Percentiles rank a stretch among this genome's conserved stretches.
phyloP scores from a whole-genome alignment of 2,797 vertebrate species.

The Bradypodion ventrale region DNA sequence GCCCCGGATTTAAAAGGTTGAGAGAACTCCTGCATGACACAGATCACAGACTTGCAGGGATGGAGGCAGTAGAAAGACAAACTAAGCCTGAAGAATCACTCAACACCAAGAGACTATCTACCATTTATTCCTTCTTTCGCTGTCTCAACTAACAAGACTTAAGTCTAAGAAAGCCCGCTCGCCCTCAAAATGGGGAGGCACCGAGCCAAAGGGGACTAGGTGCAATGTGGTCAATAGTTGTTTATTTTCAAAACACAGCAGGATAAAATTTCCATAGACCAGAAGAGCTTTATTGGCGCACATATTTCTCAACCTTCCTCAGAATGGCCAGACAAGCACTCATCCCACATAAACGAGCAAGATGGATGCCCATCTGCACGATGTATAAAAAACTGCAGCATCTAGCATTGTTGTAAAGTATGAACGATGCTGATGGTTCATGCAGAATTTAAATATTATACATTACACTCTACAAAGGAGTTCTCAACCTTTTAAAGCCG shows the following conservation, averaged over 20 bases:
- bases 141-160: neutral
- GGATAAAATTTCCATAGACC: neutral
- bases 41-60: too few relatives aligned
- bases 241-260: neutral
- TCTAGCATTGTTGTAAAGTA: neutral
- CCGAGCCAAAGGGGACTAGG: too few relatives aligned
- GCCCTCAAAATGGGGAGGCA: too few relatives aligned
- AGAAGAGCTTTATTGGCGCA: too few relatives aligned
- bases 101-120: neutral
- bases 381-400: neutral
- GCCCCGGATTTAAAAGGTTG: too few relatives aligned
- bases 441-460: neutral
- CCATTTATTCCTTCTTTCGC: neutral
- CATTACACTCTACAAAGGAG: too few relatives aligned
- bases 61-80: neutral
- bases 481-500: too few relatives aligned
- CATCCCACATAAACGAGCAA: neutral
- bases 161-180: neutral
- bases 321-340: neutral
- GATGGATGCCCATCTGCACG: neutral
- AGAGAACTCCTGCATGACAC: too few relatives aligned
- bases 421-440: neutral
- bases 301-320: neutral
- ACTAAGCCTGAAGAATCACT: neutral
- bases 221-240: too few relatives aligned